phyloP scores from a whole-genome alignment of 2,888 invertebrate genomes.

The Dolomedes plantarius region DNA sequence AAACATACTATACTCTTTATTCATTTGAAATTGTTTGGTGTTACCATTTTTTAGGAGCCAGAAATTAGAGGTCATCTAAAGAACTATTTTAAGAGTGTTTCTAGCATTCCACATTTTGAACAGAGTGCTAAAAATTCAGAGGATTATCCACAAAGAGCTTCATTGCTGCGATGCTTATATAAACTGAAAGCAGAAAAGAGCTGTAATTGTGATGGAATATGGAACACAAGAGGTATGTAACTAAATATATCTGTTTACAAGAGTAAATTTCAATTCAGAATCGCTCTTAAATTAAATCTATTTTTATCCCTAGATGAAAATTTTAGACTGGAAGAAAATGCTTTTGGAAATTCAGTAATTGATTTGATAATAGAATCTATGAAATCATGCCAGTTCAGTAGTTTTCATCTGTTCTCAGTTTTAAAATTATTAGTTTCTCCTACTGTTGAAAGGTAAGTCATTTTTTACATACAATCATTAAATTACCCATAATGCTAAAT shows the following conservation, averaged over 20 bases:
- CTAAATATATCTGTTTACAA: neutral
- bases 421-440: slow-evolving; percentile 37
- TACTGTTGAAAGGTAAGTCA: slow-evolving; percentile 43
- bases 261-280: neutral
- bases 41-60: slow-evolving; percentile 42
- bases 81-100: slow-evolving; percentile 20
- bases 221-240: neutral
- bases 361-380: slow-evolving; percentile 40
- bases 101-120: slow-evolving; percentile 27
- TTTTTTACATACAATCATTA: neutral
- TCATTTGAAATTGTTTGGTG: too few relatives aligned
- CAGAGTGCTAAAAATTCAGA: neutral
- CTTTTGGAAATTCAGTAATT: slow-evolving; percentile 46
- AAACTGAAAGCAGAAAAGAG: slow-evolving; percentile 35
- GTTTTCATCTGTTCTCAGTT: slow-evolving; percentile 19
- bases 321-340: slow-evolving; percentile 38
- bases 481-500: too few relatives aligned
- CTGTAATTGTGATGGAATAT: slow-evolving; percentile 34
- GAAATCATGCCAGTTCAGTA: slow-evolving; percentile 32
- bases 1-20: too few relatives aligned
- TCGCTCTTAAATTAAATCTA: neutral
- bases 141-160: slow-evolving; percentile 10
- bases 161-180: slow-evolving; percentile 29
- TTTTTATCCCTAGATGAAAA: slow-evolving; percentile 19
- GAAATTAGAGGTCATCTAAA: slow-evolving; percentile 51